Evolutionary conservation across 2,888 invertebrate genomes (phyloP), one percentile per base, ranked within the genome.

Genomic region (Mamestra brassicae): DNA sequence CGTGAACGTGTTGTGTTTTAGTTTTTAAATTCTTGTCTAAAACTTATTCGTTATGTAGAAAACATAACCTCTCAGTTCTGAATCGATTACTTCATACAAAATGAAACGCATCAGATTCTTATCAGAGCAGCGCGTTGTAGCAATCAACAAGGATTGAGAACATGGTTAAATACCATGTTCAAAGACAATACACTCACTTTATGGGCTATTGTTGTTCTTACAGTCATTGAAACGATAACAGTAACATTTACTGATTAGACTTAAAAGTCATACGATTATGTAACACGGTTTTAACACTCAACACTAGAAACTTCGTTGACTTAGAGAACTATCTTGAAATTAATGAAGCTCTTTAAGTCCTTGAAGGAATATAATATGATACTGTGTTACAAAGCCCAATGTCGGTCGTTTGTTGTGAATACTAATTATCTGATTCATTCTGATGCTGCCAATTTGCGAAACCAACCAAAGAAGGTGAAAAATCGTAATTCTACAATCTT

Each of bases 121-220:
- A 78, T 82, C 74, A 69, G 55, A 60, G 55, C 47, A 55, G 3
- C 52, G 15, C 45, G 36, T 47, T 68, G 38, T 50, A 60, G 45
- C 67, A 50, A 66, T 81, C 50, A 67, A n/a, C 63, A 42, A 60
- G 66, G 17, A 81, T 68, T 81, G 60, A 67, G 63, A 71, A 78
- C 70, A 62, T 63, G 54, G 11, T 76, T 68, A 65, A 68, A 61
- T 55, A 63, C 57, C 62, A 79, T 80, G 81, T 66, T 68, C 45
- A 60, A 77, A 83, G 83, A 85, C 85, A 85, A 80, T 81, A 71
- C 74, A 74, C 71, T 83, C 76, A 71, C 75, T 85, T 81, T 65
- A 72, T 60, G 54, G 15, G 36, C 73, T 78, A 78, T 78, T 81
- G 67, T 81, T 73, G 47, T 70, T 58, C 45, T 66, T 50, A 67